phyloP scores from a whole-genome alignment of 2,113 vertebrate genomes.

The Entomyzon cyanotis region DNA sequence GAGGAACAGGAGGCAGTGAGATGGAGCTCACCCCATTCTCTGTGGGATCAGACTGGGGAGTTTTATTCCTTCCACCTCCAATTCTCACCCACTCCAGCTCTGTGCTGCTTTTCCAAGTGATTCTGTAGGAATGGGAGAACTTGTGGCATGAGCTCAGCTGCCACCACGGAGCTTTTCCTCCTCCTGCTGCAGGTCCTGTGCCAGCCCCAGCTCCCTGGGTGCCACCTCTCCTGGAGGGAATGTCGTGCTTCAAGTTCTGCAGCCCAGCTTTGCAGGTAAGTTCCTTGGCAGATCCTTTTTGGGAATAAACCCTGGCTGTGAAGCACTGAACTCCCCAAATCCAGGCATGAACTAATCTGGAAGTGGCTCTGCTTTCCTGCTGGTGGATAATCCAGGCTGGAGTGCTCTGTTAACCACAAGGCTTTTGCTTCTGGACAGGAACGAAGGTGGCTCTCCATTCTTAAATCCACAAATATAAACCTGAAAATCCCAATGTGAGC shows the following conservation, averaged over 20 bases:
- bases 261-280: fast-evolving
- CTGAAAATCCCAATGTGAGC: not conserved
- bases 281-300: not conserved
- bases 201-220: fast-evolving
- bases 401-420: not conserved
- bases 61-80: not conserved
- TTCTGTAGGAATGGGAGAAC: not conserved
- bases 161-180: not conserved
- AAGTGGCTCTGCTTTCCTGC: not conserved
- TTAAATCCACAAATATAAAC: fast-evolving
- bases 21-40: not conserved
- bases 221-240: not conserved
- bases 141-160: not conserved
- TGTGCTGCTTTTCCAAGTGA: not conserved
- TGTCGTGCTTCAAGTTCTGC: not conserved
- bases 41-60: not conserved
- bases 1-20: not conserved
- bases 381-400: not conserved
- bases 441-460: not conserved
- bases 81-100: not conserved
- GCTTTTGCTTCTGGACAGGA: not conserved
- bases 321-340: not conserved
- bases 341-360: not conserved
- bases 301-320: not conserved
- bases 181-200: not conserved